A percentile compares a stretch with the other conserved stretches of the same genome.
phyloP scores from a whole-genome alignment of 2,888 invertebrate genomes.

The Acleris sparsana region DNA sequence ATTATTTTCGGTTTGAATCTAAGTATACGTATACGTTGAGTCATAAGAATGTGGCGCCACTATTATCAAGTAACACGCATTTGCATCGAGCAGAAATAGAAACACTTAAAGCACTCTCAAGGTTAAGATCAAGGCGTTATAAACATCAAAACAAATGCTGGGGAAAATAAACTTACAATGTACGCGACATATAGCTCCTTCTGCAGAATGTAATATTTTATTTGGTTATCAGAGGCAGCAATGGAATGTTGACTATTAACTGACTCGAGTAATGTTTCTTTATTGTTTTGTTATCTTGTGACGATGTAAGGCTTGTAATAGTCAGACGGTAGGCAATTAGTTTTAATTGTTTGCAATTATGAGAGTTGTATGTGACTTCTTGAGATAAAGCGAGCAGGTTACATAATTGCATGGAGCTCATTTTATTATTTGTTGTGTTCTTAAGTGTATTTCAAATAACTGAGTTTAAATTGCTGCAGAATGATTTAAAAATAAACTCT shows the following conservation, averaged over 20 bases:
- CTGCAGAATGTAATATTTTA: not conserved
- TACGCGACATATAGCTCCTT: constrained; percentile 3
- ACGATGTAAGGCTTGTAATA: constrained; percentile 6
- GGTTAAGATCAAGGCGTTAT: constrained; percentile 30
- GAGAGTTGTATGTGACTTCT: constrained; percentile 22
- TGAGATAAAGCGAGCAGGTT: constrained; percentile 13
- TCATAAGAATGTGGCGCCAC: constrained; percentile 2
- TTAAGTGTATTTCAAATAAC: not conserved
- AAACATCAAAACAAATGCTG: constrained; percentile 1
- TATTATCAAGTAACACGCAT: constrained; percentile 19
- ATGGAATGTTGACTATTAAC: constrained; percentile 3
- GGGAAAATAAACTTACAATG: not conserved
- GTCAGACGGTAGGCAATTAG: constrained; percentile 16
- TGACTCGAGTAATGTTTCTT: constrained; percentile 1
- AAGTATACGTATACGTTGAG: not conserved
- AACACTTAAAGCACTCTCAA: constrained; percentile 11
- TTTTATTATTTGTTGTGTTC: constrained; percentile 2
- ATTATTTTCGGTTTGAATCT: no score
- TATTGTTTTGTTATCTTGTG: constrained; percentile 7
- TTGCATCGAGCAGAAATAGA: constrained; percentile 23
- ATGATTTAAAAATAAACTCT: no score
- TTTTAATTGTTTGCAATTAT: constrained; percentile 32
- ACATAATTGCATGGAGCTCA: not conserved
- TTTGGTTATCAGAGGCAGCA: not conserved
- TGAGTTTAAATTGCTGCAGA: no score